These are phyloP conservation scores for Drosophila nikananu DNA, from an alignment of 1,140 invertebrate genomes.

Conservation along the genomic window DNA sequence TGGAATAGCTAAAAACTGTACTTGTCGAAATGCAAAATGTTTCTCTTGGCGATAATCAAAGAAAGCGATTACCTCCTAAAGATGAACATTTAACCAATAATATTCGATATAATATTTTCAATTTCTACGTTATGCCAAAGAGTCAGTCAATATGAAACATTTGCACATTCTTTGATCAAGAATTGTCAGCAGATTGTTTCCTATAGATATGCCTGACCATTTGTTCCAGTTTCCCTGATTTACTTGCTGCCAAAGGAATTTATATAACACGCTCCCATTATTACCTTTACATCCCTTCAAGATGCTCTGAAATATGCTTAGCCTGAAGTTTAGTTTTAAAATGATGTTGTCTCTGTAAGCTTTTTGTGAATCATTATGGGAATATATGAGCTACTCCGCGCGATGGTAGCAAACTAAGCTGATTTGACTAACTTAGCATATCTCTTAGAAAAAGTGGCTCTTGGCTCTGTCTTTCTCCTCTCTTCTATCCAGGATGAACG, in stretches of 20 bases:
- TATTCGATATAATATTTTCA: constrained; percentile 72
- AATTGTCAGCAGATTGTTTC: constrained; percentile 47
- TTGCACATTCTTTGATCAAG: constrained; percentile 61
- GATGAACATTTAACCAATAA: constrained; percentile 77
- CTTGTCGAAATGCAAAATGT: constrained; percentile 77
- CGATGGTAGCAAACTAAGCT: constrained; percentile 13
- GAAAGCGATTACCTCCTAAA: constrained; percentile 52
- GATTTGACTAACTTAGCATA: not conserved
- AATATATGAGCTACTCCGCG: constrained; percentile 28
- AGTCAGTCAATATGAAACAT: constrained; percentile 26
- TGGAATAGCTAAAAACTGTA: constrained; percentile 73
- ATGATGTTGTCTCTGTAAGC: constrained; percentile 50
- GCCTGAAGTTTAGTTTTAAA: constrained; percentile 5
- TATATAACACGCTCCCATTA: not conserved
- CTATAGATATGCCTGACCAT: constrained; percentile 20
- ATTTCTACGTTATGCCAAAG: constrained; percentile 49
- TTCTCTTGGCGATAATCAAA: constrained; percentile 61
- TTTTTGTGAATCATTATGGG: constrained; percentile 17
- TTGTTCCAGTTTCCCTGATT: constrained; percentile 13
- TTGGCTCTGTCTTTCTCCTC: not conserved
- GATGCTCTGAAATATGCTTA: constrained; percentile 35
- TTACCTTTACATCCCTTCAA: constrained; percentile 8
- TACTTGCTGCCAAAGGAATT: constrained; percentile 20
- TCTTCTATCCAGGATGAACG: constrained; percentile 55
- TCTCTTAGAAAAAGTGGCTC: not conserved